Conservation (phyloP, 2,888 invertebrate species). For the Coecobrya sp. region DNA sequence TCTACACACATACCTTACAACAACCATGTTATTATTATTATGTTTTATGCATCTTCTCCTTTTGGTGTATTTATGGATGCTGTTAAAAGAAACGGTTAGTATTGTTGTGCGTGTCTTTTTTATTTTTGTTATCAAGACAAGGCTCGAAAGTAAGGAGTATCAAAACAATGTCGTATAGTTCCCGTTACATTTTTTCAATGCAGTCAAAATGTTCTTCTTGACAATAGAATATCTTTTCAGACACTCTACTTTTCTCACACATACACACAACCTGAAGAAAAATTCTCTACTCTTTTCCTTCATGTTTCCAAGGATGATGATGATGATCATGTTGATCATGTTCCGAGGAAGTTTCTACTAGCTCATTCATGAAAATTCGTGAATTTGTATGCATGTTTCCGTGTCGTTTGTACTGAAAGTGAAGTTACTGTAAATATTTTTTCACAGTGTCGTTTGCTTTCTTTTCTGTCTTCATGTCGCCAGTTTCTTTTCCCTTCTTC, state of each 20-base stretch:
- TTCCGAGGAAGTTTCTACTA: neutral
- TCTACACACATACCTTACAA: neutral
- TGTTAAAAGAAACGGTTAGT: slow-evolving; percentile 14
- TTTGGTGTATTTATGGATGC: neutral
- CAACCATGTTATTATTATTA: neutral
- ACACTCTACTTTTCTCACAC: slow-evolving; percentile 30
- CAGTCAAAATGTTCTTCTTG: neutral
- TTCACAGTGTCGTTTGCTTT: neutral
- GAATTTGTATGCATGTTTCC: slow-evolving; percentile 40
- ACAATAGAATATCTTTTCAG: neutral
- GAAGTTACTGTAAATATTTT: slow-evolving; percentile 26
- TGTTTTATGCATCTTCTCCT: neutral
- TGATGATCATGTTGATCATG: neutral
- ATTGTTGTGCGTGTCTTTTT: slow-evolving; percentile 24
- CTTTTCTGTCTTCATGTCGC: slow-evolving; percentile 10
- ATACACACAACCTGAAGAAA: neutral
- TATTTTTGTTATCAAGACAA: neutral
- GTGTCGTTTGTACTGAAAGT: neutral
- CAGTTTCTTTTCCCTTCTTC: neutral
- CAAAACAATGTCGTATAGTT: neutral
- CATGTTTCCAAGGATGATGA: neutral
- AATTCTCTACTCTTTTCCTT: neutral
- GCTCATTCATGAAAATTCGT: slow-evolving; percentile 50
- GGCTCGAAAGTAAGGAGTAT: neutral
- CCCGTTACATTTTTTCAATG: neutral